Evolutionary conservation across 2,888 invertebrate genomes (phyloP), one percentile per base, ranked within the genome.

Genomic region (Ennomos fuscantarius): DNA sequence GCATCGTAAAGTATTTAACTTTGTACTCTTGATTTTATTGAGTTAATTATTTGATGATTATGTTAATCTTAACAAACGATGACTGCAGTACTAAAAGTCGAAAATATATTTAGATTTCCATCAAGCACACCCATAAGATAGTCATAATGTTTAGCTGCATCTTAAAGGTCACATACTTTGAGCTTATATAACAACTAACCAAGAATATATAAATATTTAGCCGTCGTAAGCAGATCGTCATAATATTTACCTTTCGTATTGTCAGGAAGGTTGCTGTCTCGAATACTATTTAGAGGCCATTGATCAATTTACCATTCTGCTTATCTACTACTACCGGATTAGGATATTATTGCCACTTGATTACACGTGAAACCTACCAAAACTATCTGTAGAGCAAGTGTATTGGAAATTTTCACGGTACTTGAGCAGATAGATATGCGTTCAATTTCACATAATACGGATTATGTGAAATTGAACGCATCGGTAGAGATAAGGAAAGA

Each of bases 351-450:
- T 72, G 35, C 76, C 82, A 73, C 70, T 65, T 76, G 81, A 81
- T 73, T 80, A 79, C 75, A 74, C 74, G 69, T 71, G 70, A 74
- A 74, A 65, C 72, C 71, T 68, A 70, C 76, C 78, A 73, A 82
- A 82, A 80, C 81, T 80, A 81, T 81, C 74, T 68, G 55, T 52
- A 55, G 60, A 65, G 65, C 74, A 73, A 82, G 76, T 83, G 79
- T 82, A 80, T 82, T 69, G 84, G 86, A 85, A 86, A 87, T 80
- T 81, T 85, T 83, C 81, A 84, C 79, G 75, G 73, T 64, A 72
- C 72, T 65, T 63, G 74, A 73, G 65, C 74, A 70, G 73, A 76
- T 79, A n/a, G n/a, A n/a, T n/a, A n/a, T n/a, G n/a, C n/a, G n/a
- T n/a, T n/a, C n/a, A n/a, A n/a, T n/a, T n/a, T n/a, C n/a, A n/a